Evolutionary conservation across 2,113 vertebrate species (phyloP), one percentile per base, ranked within the genome.

Genomic region (Eurypyga helias): DNA sequence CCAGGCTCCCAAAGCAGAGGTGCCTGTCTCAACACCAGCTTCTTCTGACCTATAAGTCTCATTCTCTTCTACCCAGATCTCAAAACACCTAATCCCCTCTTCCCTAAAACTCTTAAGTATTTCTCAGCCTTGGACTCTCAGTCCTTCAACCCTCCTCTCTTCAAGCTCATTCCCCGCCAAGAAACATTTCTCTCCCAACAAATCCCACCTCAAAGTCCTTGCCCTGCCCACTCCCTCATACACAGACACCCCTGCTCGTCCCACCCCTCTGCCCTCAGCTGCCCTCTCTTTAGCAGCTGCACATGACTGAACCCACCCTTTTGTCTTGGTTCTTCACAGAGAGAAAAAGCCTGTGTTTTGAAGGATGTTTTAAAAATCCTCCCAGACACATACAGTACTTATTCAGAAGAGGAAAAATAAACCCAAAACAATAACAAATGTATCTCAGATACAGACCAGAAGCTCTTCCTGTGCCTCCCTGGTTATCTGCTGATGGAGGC

Each of bases 211-310:
- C 49, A 28, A 72, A 90, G 61, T 61, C 67, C 58, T 75, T 80
- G 41, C 54, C 65, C 28, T 73, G 70, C 19, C 45, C 14, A 16
- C n/a, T 46, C n/a, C 17, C 20, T 51, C 2, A 8, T 11, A 21
- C 17, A 23, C 49, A 49, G 49, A 34, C 41, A 75, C 13, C 17
- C 26, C 36, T 45, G 43, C 41, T 93, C 54, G 70, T 92, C 64
- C 69, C 65, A 87, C 4, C 3, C 33, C 34, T 67, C 87, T 94
- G 93, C 61, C 83, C 77, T 91, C 91, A 96, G 89, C 43, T 97
- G 89, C 89, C 86, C 93, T 92, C 60, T 86, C 55, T 77, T 75
- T 11, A 95, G 72, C 95, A 96, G 95, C 93, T 97, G 95, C 89
- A 71, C 57, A 65, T 21, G 21, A 87, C 85, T 92, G 80, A 96